Base-by-base conservation (phyloP, 2,888 invertebrate genomes). In the Entomobrya proxima region DNA sequence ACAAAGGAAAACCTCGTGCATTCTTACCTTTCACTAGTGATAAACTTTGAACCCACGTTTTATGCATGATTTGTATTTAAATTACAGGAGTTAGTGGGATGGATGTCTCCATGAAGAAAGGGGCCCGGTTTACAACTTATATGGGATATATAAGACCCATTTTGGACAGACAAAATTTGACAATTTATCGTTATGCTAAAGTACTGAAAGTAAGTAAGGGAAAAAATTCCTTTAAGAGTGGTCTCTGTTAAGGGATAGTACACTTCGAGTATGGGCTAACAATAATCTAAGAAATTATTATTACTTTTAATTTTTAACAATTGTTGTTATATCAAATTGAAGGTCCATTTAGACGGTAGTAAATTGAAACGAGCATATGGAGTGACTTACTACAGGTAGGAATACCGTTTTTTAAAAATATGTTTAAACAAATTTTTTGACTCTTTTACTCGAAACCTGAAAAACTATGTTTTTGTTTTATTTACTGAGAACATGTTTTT, bases 341-440 rank as follows among this genome's bases (percentile, higher is more conserved):
- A 89, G 89, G 81, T 89, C 11, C 85, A 89, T 35, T 69, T 90
- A n/a, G 88, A 88, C 52, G 37, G 47, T 13, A 82, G 81, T n/a
- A n/a, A n/a, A n/a, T n/a, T n/a, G 11, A 86, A 85, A 9, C 32
- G 52, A n/a, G 90, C 90, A 0, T 84, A 67, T 58, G 90, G 89
- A 15, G 89, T 90, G 2, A 88, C 89, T 21, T 90, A 89, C 77
- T 77, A 85, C 13, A n/a, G n/a, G n/a, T n/a, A n/a, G n/a, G n/a
- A n/a, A 44, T 44, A 44, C 44, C 13, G 44, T 47, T 2, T n/a
- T n/a, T n/a, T n/a, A n/a, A n/a, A n/a, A n/a, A n/a, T n/a, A n/a
- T n/a, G n/a, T n/a, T n/a, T n/a, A n/a, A n/a, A n/a, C n/a, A n/a
- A n/a, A n/a, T n/a, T n/a, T n/a, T n/a, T n/a, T n/a, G n/a, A n/a